A percentile compares a stretch with the other conserved stretches of the same genome.
Evolutionary conservation across 2,113 vertebrate species (phyloP).

Genomic region (Emydura subglobosa): DNA sequence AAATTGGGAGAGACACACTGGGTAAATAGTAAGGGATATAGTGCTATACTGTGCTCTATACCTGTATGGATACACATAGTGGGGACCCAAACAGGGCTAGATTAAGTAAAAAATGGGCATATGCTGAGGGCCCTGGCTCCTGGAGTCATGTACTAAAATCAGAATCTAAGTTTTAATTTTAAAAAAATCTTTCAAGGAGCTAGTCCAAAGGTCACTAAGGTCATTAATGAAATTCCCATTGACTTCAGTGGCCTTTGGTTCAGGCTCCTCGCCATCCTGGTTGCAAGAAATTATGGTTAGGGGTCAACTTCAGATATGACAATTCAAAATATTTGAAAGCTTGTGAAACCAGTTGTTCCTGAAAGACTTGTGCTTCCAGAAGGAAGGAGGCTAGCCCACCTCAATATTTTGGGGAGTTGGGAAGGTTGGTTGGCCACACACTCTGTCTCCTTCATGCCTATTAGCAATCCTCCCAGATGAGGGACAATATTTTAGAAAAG

Average conservation of each 20-base stretch:
- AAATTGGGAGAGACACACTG: background rate
- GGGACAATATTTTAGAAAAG: background rate
- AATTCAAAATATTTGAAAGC: too few relatives aligned
- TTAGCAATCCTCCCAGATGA: background rate
- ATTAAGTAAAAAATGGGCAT: background rate
- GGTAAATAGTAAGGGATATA: background rate
- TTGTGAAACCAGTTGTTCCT: background rate
- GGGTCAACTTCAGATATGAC: too few relatives aligned
- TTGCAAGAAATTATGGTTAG: too few relatives aligned
- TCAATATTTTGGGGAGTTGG: too few relatives aligned
- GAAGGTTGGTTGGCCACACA: background rate
- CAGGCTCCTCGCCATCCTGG: too few relatives aligned
- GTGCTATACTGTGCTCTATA: background rate
- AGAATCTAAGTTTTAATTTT: too few relatives aligned
- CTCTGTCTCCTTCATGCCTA: background rate
- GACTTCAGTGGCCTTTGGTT: too few relatives aligned
- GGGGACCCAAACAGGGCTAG: background rate
- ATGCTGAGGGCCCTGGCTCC: background rate
- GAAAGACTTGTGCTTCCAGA: background rate
- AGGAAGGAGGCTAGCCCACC: background rate
- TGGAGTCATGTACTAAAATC: background rate
- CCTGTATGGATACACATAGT: too few relatives aligned
- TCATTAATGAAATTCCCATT: too few relatives aligned
- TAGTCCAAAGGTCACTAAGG: too few relatives aligned
- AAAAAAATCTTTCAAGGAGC: too few relatives aligned